Evolutionary conservation across 2,888 invertebrate species (phyloP).

Genomic region (Apamea crenata): DNA sequence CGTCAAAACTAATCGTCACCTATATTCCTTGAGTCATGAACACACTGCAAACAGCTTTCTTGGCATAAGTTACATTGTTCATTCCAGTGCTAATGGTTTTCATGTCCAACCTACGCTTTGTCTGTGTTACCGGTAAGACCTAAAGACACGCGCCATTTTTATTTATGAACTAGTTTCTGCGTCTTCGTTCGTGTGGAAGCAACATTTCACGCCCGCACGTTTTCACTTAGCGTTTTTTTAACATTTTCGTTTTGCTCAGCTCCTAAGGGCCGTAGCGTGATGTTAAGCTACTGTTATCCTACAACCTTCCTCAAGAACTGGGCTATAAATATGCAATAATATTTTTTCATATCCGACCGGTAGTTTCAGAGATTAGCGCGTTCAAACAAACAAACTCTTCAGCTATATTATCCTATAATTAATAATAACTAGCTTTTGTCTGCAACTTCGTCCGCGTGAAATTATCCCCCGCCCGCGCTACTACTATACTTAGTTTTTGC

Average conservation of each 20-base stretch:
- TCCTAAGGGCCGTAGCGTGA: not conserved
- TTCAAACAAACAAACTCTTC: no score
- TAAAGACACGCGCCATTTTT: constrained; percentile 17
- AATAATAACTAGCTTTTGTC: no score
- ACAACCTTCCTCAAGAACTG: not conserved
- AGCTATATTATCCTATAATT: no score
- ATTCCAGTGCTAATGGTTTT: constrained; percentile 18
- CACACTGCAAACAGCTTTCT: constrained; percentile 11
- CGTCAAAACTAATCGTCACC: not conserved
- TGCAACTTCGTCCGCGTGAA: no score
- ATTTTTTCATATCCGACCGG: no score
- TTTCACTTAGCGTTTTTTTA: not conserved
- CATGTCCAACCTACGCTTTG: constrained; percentile 12
- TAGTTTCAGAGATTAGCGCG: no score
- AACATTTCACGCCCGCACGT: not conserved
- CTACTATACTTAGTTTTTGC: no score
- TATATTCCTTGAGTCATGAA: constrained; percentile 2
- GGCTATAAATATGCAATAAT: no score
- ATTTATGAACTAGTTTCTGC: not conserved
- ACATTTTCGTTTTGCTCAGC: not conserved
- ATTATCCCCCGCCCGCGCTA: no score
- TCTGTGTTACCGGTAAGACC: not conserved
- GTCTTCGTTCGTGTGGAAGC: not conserved
- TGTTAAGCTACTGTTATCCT: not conserved
- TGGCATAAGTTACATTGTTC: constrained; percentile 7